Percentiles rank a stretch among this genome's conserved stretches.
Evolutionary conservation across 2,113 vertebrate genomes (phyloP).

Genomic region (Daboia siamensis): DNA sequence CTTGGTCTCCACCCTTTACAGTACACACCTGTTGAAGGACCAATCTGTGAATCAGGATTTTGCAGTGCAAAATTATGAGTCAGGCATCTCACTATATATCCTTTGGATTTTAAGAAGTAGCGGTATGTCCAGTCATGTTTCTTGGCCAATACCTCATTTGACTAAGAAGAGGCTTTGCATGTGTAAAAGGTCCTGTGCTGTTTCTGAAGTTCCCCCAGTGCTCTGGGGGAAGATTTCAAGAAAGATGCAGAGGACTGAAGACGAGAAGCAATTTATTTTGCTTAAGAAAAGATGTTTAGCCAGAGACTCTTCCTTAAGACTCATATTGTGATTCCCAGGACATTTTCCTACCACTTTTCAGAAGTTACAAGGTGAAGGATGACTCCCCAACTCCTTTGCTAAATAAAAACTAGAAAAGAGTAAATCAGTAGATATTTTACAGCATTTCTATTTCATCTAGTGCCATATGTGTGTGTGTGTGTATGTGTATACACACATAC

Average conservation of each 20-base stretch:
- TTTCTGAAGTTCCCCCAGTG: neutral
- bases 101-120: neutral
- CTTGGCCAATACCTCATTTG: neutral
- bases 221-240: neutral
- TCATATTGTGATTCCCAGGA: conserved; percentile 7
- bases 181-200: neutral
- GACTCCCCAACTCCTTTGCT: conserved; percentile 8
- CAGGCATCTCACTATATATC: neutral
- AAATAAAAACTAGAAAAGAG: neutral
- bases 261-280: neutral
- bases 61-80: neutral
- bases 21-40: neutral
- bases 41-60: neutral
- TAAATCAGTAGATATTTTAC: neutral
- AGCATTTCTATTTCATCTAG: conserved; percentile 12
- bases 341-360: neutral
- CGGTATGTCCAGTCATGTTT: neutral
- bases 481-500: too few relatives aligned
- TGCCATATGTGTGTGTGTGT: too few relatives aligned
- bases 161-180: neutral
- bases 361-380: conserved; percentile 18
- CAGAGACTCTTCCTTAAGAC: neutral
- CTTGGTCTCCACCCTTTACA: neutral
- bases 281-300: neutral
- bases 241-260: neutral